phyloP scores from a whole-genome alignment of 2,888 invertebrate genomes.

The Xanthia icteritia region DNA sequence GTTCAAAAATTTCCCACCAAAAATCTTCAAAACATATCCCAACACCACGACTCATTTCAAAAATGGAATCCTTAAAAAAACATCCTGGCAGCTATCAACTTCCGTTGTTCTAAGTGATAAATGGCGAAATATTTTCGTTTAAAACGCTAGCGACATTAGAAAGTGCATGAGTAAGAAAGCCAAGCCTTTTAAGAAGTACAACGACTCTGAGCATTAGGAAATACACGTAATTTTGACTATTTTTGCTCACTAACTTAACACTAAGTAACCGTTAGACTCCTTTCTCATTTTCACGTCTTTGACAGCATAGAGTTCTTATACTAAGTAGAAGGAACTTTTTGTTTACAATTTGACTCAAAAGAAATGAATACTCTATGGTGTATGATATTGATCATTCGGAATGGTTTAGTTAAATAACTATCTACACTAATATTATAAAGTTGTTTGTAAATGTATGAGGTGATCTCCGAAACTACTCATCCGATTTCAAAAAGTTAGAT shows the following conservation, averaged over 20 bases:
- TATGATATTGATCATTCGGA: neutral
- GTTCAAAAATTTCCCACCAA: neutral
- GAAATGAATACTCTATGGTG: neutral
- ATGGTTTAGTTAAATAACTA: neutral
- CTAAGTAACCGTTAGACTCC: slow-evolving; percentile 22
- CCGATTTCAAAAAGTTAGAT: no score
- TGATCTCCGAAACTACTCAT: no score
- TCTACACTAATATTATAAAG: no score
- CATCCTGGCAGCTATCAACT: slow-evolving; percentile 35
- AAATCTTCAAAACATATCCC: neutral
- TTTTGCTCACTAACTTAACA: slow-evolving; percentile 14
- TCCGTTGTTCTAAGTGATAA: slow-evolving; percentile 33
- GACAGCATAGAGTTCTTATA: slow-evolving; percentile 34
- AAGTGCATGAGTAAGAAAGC: slow-evolving; percentile 56
- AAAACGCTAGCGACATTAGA: slow-evolving; percentile 53
- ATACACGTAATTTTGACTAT: slow-evolving; percentile 48
- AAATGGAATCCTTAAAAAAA: slow-evolving; percentile 22
- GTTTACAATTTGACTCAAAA: neutral
- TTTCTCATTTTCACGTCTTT: slow-evolving; percentile 43
- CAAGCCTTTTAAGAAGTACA: slow-evolving; percentile 50
- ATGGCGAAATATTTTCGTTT: slow-evolving; percentile 44
- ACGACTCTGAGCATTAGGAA: slow-evolving; percentile 35
- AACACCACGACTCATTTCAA: neutral
- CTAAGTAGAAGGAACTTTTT: slow-evolving; percentile 16
- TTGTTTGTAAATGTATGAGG: no score